Evolutionary conservation across 2,113 vertebrate genomes (phyloP), one percentile per base, ranked within the genome.

Genomic region (Halcyon senegalensis): DNA sequence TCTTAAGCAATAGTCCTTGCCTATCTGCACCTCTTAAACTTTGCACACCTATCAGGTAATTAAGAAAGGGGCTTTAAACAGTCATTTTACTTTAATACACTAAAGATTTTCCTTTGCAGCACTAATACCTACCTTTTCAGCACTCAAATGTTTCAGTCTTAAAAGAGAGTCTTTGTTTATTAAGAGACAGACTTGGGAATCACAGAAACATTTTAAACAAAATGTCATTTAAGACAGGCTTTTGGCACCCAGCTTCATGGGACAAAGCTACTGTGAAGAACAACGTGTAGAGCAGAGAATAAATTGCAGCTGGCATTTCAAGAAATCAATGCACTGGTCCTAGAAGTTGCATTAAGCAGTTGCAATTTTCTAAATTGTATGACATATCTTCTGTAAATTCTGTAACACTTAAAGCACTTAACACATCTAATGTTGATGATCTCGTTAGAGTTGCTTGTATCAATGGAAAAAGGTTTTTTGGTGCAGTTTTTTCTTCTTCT

Each of bases 101-200:
- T 93, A 15, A 23, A 7, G 50, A 13, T 23, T 58, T 59, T 70
- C 58, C 51, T 37, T 24, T 41, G 21, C 60, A 93, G 70, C 75
- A 51, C 79, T 79, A 92, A 96, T 94, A 98, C 97, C 97, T 87
- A 97, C 98, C 98, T 97, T 46, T 33, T 96, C 84, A 91, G 83
- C 48, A 91, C 33, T 93, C 80, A 95, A 94, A 93, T 7, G 50
- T 68, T 94, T 97, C 18, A 17, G 44, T 60, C 77, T 96, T 96
- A 95, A 87, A 80, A 80, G 33, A 93, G 56, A 62, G 31, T 37
- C 69, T 77, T 73, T 82, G 86, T 83, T 92, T 94, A 74, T 67
- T 78, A 94, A 58, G 30, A 94, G 66, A 91, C 73, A 94, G 3
- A 93, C 51, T 62, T 25, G 66, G 96, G 79, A 88, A 91, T 28